Percentiles rank a stretch among this genome's conserved stretches.
Evolutionary conservation across 2,113 vertebrate species (phyloP).

Genomic region (Seriola quinqueradiata): DNA sequence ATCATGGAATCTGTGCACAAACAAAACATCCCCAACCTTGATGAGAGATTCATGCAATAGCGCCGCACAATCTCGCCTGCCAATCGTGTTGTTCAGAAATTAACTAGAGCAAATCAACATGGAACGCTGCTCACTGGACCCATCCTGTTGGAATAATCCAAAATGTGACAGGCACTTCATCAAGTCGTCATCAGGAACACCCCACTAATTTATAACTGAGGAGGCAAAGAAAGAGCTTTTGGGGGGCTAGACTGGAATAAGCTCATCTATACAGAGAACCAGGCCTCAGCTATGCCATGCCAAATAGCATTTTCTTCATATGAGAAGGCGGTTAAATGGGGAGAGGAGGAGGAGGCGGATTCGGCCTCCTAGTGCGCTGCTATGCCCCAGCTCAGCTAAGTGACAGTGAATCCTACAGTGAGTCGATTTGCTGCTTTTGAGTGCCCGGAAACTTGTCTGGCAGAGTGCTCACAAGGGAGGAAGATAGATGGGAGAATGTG

Average conservation of each 20-base stretch:
- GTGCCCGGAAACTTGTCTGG: slow-evolving; percentile 77
- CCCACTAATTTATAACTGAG: slow-evolving; percentile 36
- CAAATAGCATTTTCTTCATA: slow-evolving; percentile 62
- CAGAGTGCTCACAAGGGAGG: slow-evolving; percentile 73
- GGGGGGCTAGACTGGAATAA: slow-evolving; percentile 22
- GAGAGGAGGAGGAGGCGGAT: slow-evolving; percentile 56
- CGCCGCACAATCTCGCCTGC: slow-evolving; percentile 7
- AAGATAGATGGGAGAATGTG: slow-evolving; percentile 63
- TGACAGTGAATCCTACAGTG: slow-evolving; percentile 77
- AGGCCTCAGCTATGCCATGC: slow-evolving; percentile 20
- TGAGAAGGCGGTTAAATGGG: slow-evolving; percentile 55
- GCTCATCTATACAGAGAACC: slow-evolving; percentile 35
- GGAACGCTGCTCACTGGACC: slow-evolving; percentile 31
- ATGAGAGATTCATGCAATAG: slow-evolving; percentile 28
- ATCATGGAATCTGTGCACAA: slow-evolving; percentile 54
- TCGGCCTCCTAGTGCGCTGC: slow-evolving; percentile 63
- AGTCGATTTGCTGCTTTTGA: slow-evolving; percentile 80
- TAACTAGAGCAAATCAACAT: slow-evolving; percentile 56
- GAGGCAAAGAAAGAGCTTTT: slow-evolving; percentile 28
- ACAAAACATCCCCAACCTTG: slow-evolving; percentile 60
- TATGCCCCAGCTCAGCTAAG: slow-evolving; percentile 67
- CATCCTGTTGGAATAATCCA: slow-evolving; percentile 42
- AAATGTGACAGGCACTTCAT: slow-evolving; percentile 70
- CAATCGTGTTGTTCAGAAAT: slow-evolving; percentile 43
- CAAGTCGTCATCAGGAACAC: slow-evolving; percentile 47